phyloP scores from a whole-genome alignment of 2,797 vertebrate genomes.

The Sebastes taczanowskii region DNA sequence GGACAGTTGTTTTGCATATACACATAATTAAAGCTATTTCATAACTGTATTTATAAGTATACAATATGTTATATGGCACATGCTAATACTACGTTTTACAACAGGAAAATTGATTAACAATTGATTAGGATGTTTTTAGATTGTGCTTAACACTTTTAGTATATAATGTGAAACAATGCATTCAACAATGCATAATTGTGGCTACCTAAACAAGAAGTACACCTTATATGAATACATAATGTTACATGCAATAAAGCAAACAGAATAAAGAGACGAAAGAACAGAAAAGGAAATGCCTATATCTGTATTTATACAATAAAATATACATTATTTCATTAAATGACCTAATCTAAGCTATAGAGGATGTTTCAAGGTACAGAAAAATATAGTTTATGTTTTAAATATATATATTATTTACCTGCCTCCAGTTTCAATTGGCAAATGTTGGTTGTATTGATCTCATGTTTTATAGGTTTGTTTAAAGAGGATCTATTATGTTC shows the following conservation, averaged over 20 bases:
- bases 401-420: neutral
- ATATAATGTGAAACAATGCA: neutral
- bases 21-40: constrained; percentile 6
- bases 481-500: too few relatives aligned
- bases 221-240: neutral
- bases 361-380: neutral
- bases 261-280: neutral
- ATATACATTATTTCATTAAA: constrained; percentile 10
- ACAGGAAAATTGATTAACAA: neutral
- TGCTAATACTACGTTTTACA: neutral
- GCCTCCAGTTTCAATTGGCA: neutral
- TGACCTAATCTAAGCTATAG: neutral
- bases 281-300: neutral
- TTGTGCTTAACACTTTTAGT: neutral
- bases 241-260: neutral
- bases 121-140: neutral
- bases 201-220: neutral
- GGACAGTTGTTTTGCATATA: neutral
- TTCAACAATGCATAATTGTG: neutral
- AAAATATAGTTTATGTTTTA: neutral
- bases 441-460: neutral
- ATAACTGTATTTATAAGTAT: constrained; percentile 1
- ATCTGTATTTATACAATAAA: constrained; percentile 8
- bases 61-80: neutral
- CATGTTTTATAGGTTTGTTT: neutral